Base-by-base conservation (phyloP, 2,113 vertebrate genomes). In the Rhinolophus ferrumequinum region DNA sequence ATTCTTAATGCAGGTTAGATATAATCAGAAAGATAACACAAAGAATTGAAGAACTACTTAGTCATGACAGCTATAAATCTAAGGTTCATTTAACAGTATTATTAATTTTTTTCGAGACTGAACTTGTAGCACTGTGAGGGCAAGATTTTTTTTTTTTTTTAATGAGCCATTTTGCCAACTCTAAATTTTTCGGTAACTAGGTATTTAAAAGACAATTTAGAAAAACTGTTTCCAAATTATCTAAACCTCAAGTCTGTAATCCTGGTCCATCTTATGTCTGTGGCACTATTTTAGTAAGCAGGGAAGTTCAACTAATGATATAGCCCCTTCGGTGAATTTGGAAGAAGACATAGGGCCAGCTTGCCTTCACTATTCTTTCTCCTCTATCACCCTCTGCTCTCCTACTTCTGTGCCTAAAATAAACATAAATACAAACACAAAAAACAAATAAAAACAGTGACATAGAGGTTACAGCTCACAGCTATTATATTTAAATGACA, bases 1-100 rank as follows among this genome's bases (percentile, higher is more conserved):
- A 93, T 21, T 14, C 73, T 97, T 97, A 97, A 95, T 75, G 96
- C 15, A 88, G 35, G 87, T 38, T 44, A 93, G 24, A 50, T 21
- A 95, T 66, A 90, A 95, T 86, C 18, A 83, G 60, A 85, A 83
- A 97, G 35, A 90, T 56, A 84, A 79, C 30, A 72, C 79, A 81
- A 95, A 93, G 69, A 93, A 91, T 0, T 41, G 9, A 95, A 93
- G 30, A 94, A 92, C 14, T 92, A 41, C 24, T 86, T 95, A 52
- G 14, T 94, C 13, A 87, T n/a, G 92, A 82, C 9, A 88, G 77
- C 7, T 18, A 81, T 73, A 44, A 96, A 95, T 81, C 16, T 95
- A 66, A 88, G 33, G 11, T 92, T 96, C n/a, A 80, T 24, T 94
- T 69, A 87, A 92, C 1, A 60, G 21, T 6, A 77, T 24, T 79